Percentiles rank a stretch among this genome's conserved stretches.
Evolutionary conservation across 2,888 invertebrate genomes (phyloP).

Genomic region (Platypus cylindrus): DNA sequence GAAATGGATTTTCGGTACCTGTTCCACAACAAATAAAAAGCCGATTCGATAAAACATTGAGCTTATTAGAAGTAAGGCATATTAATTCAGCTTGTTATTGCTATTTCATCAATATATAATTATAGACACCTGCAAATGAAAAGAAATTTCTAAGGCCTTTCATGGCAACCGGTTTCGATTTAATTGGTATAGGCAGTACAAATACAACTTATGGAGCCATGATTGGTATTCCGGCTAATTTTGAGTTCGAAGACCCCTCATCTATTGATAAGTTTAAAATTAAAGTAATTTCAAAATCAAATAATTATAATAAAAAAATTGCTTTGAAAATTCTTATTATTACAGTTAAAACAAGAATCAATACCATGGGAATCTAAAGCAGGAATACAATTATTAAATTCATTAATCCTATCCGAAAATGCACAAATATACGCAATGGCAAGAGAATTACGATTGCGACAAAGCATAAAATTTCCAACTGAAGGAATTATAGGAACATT

Average conservation of each 20-base stretch:
- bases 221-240: constrained; percentile 65
- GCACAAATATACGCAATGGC: constrained; percentile 74
- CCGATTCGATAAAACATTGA: constrained; percentile 44
- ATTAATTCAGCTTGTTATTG: not conserved
- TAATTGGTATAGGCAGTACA: constrained; percentile 52
- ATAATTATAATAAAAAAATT: not conserved
- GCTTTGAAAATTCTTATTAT: constrained; percentile 8
- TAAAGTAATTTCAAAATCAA: constrained; percentile 29
- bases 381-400: constrained; percentile 49
- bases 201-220: constrained; percentile 44
- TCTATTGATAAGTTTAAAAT: constrained; percentile 48
- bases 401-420: constrained; percentile 60
- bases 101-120: not conserved
- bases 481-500: constrained; percentile 39
- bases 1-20: constrained; percentile 46
- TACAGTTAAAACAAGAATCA: constrained; percentile 46
- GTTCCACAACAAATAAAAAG: constrained; percentile 39
- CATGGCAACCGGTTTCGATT: constrained; percentile 58
- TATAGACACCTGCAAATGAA: no score
- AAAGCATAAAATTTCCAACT: constrained; percentile 46
- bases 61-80: constrained; percentile 39
- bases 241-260: constrained; percentile 41
- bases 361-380: constrained; percentile 53
- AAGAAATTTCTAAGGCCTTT: no score
- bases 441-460: constrained; percentile 52